A percentile compares a stretch with the other conserved stretches of the same genome.
These are phyloP conservation scores for Pocota personata DNA, from an alignment of 2,888 invertebrate genomes.

Conservation along the genomic window DNA sequence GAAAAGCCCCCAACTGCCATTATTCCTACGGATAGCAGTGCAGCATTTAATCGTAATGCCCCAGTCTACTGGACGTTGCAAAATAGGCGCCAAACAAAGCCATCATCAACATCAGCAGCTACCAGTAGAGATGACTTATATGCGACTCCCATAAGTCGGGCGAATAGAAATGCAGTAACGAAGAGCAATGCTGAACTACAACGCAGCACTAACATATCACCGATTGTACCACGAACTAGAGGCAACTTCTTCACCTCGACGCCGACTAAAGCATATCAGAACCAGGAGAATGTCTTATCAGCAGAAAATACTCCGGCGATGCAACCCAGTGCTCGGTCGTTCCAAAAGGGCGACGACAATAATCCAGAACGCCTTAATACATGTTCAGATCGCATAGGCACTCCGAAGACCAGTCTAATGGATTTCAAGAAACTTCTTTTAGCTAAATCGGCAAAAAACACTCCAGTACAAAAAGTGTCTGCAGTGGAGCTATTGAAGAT, in stretches of 20 bases:
- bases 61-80: conserved; percentile 86
- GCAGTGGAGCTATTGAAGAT: conserved; percentile 92
- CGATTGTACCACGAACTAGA: conserved; percentile 86
- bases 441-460: conserved; percentile 88
- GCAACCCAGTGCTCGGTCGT: conserved; percentile 77
- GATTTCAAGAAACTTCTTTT: conserved; percentile 92
- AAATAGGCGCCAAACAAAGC: conserved; percentile 79
- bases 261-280: conserved; percentile 83
- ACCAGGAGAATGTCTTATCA: conserved; percentile 52
- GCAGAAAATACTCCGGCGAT: conserved; percentile 77
- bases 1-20: conserved; percentile 51
- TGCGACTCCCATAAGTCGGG: conserved; percentile 81
- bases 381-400: conserved; percentile 87
- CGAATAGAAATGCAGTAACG: conserved; percentile 75
- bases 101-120: conserved; percentile 71
- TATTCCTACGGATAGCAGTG: conserved; percentile 62
- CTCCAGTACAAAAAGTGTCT: conserved; percentile 86
- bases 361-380: conserved; percentile 82
- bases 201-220: conserved; percentile 84
- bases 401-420: conserved; percentile 90
- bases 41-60: conserved; percentile 82
- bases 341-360: conserved; percentile 78
- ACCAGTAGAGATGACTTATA: conserved; percentile 81
- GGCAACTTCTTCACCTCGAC: conserved; percentile 88
- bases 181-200: conserved; percentile 61